Base-by-base conservation (phyloP, 2,888 invertebrate species). In the Plebejus argus region DNA sequence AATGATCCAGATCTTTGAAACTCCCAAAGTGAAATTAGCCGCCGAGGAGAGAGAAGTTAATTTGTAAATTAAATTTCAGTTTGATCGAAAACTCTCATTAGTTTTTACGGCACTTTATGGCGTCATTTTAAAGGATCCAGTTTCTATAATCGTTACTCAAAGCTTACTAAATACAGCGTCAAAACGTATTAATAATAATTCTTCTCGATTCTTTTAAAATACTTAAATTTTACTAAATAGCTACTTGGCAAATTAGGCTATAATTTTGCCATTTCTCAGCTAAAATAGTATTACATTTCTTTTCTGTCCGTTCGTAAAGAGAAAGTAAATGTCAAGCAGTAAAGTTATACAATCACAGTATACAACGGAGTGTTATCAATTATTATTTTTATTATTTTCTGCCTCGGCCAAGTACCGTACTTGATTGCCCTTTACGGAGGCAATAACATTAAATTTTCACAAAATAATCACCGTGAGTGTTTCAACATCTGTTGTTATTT, bases 351-450 rank as follows among this genome's bases (percentile, higher is more conserved):
- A n/a, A n/a, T n/a, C n/a, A n/a, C n/a, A n/a, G n/a, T n/a, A n/a
- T n/a, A n/a, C 66, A 33, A 66, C 28, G 12, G 66, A 66, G 28
- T 28, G 28, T 28, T 28, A 28, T 33, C 28, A 33, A 66, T 66
- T 66, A 66, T 66, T 66, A 28, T 66, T 66, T 66, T 66, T 28
- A 66, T 66, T 66, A 66, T 66, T 66, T 66, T 66, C 28, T 66
- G 28, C 6, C 66, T 66, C 66, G 66, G 12, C 28, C 28, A 6
- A 66, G 66, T 33, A 66, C 15, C 33, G 66, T 33, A 66, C 15
- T 66, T 66, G 12, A 33, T 66, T 15, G 66, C 66, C 28, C 28
- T 66, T 66, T 18, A 28, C 66, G 66, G 5, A 33, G 66, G 66
- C 66, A 66, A 66, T 66, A 66, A 28, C 28, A 66, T 66, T 6